Conservation (phyloP, 2,888 invertebrate genomes). For the Crioceris asparagi region DNA sequence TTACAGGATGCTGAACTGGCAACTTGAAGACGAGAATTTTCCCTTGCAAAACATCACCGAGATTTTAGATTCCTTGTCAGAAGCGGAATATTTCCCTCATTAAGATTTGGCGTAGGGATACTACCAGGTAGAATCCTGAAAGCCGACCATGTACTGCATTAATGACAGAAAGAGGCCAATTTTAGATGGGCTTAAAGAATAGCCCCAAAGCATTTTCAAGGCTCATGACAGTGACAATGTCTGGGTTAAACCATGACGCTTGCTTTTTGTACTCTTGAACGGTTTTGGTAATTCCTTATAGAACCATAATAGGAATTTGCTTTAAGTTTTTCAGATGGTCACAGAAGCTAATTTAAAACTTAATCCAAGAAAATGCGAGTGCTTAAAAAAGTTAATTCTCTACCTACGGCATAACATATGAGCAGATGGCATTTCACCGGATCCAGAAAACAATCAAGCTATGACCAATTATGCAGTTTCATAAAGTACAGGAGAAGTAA, state of each 20-base stretch:
- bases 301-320: neutral
- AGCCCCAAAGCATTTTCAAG: neutral
- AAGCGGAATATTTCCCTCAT: slow-evolving; percentile 22
- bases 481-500: slow-evolving; percentile 13
- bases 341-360: slow-evolving; percentile 1
- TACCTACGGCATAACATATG: slow-evolving; percentile 1
- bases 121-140: slow-evolving; percentile 20
- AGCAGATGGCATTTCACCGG: slow-evolving; percentile 10
- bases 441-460: slow-evolving; percentile 13
- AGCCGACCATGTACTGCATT: slow-evolving; percentile 5
- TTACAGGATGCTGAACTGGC: no score
- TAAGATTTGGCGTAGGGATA: slow-evolving; percentile 21
- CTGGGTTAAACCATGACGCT: slow-evolving; percentile 2
- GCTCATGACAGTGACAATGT: slow-evolving; percentile 2
- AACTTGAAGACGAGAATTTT: no score
- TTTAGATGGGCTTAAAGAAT: neutral
- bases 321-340: neutral
- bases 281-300: slow-evolving; percentile 3
- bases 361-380: slow-evolving; percentile 4
- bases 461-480: slow-evolving; percentile 17
- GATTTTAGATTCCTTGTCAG: slow-evolving; percentile 22
- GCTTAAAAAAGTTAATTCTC: neutral
- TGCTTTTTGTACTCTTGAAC: slow-evolving; percentile 5
- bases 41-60: slow-evolving; percentile 14
- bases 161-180: slow-evolving; percentile 1